Base-by-base conservation (phyloP, 2,113 vertebrate genomes). In the Oryzias javanicus region DNA sequence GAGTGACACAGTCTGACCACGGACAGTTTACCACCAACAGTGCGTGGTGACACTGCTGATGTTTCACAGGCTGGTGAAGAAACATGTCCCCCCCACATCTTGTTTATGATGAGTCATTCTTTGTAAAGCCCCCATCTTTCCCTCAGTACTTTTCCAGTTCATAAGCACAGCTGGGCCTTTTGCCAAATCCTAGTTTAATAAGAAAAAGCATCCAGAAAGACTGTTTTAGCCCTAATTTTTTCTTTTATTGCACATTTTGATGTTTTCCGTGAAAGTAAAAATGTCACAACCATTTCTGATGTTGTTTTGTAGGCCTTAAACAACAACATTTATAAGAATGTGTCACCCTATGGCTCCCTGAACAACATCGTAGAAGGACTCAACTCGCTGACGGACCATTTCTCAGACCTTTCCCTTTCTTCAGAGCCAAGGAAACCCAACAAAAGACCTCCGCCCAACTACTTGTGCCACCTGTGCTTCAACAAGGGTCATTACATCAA, bases 401-500 rank as follows among this genome's bases (percentile, higher is more conserved):
- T 98, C 90, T 98, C 97, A 13, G 97, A 99, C 89, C 93, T 99
- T 40, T 95, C 94, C 66, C 94, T 99, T 66, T 93, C 94, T 59
- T 95, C 94, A 0, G 97, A 99, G 91, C 93, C 94, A 55, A 93
- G 97, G 56, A 98, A 98, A 88, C 97, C 97, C 72, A 98, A 96
- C 92, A 99, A 99, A 88, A 92, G 96, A 74, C 97, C 97, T 46
- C 97, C 97, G 0, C 97, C 97, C 54, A 99, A 99, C 90, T 99
- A 99, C 90, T 81, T 99, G 87, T 99, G 97, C 82, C 97, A 99
- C 78, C 94, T 99, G 72, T 99, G 97, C 84, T 99, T 99, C 93
- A 99, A 98, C 92, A 99, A 99, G 86, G 97, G 97, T 75, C 97
- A 99, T 85, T 99, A 99, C 90, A 99, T 99, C 88, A 98, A 98